Evolutionary conservation across 2,113 vertebrate species (phyloP), one percentile per base, ranked within the genome.

Genomic region (Speoplatyrhinus poulsoni): DNA sequence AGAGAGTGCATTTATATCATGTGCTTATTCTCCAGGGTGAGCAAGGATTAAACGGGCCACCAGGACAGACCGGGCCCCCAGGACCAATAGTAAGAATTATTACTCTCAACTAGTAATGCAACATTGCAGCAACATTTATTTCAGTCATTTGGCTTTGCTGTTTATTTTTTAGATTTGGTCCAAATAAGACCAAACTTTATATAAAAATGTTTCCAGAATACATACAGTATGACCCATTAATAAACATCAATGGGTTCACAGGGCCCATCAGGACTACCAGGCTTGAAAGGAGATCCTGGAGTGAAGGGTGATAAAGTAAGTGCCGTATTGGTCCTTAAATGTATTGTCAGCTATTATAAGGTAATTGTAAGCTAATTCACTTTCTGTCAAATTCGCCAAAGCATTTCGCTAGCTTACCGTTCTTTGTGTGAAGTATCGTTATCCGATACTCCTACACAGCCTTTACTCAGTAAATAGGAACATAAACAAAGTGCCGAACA

Each of bases 251-350:
- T 47, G 56, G 70, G 12, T 72, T 71, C 52, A 46, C 70, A 98
- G 96, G 96, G 96, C 0, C 96, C 96, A 3, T 41, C 93, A 6
- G 96, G 96, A 69, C 91, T 98, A 53, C 95, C 86, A 1, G 96
- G 96, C 53, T 88, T 98, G 72, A 97, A 94, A 84, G 96, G 96
- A 82, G 94, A 96, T 65, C 81, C 92, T 3, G 96, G 96, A 56
- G 68, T 36, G 33, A 95, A 95, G 60, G 96, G 96, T 64, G 96
- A 97, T 4, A 98, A 98, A 92, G 96, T 96, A 55, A 90, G 88
- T 65, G 12, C 32, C n/a, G 19, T 3, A 46, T 49, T 12, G 36
- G 32, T 64, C 80, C 80, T 55, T 62, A 52, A 3, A 26, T 26
- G 26, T 26, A 26, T 26, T 26, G 26, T 26, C 26, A 26, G 26